Conservation (phyloP, 1,140 invertebrate species). For the Bombus cullumanus region DNA sequence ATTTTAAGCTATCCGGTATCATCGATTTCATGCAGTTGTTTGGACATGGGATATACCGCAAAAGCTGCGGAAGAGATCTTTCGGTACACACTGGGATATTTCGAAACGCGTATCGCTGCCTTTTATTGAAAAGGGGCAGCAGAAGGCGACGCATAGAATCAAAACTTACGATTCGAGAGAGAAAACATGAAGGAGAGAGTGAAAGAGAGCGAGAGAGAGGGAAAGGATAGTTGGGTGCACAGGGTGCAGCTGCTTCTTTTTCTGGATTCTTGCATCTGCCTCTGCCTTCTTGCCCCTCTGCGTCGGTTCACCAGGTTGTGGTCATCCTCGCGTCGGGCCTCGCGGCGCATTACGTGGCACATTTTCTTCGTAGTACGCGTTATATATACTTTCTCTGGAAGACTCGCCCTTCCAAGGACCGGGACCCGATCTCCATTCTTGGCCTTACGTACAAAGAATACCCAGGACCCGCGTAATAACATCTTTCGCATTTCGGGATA, state of each 20-base stretch:
- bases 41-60: neutral
- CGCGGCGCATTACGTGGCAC: slow-evolving; percentile 69
- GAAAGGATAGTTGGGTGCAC: slow-evolving; percentile 47
- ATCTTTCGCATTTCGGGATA: slow-evolving; percentile 54
- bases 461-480: slow-evolving; percentile 51
- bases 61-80: neutral
- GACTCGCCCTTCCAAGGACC: slow-evolving; percentile 16
- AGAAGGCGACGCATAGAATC: slow-evolving; percentile 49
- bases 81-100: neutral
- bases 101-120: slow-evolving; percentile 36
- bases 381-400: neutral
- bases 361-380: slow-evolving; percentile 62
- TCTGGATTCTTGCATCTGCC: slow-evolving; percentile 57
- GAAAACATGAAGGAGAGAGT: neutral
- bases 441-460: slow-evolving; percentile 37
- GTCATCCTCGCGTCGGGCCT: slow-evolving; percentile 64
- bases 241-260: slow-evolving; percentile 69
- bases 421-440: slow-evolving; percentile 38
- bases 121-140: slow-evolving; percentile 17
- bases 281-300: slow-evolving; percentile 33
- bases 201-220: slow-evolving; percentile 23
- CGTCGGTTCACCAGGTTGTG: slow-evolving; percentile 43
- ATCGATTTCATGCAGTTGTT: neutral
- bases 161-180: slow-evolving; percentile 5
- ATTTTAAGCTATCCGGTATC: neutral